Evolutionary conservation across 1,140 invertebrate genomes (phyloP).

Genomic region (Tribolium madens): DNA sequence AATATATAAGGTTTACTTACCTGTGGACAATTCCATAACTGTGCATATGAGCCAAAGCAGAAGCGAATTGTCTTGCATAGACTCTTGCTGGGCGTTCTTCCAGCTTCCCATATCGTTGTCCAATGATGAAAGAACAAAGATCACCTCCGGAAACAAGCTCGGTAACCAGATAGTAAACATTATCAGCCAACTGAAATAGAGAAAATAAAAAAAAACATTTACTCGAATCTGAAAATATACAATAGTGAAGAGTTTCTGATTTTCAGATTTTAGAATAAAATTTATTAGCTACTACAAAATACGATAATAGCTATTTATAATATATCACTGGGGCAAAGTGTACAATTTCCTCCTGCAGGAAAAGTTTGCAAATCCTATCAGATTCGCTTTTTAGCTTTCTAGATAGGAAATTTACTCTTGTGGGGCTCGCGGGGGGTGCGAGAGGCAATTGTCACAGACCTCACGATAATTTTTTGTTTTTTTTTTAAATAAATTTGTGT

Average conservation of each 20-base stretch:
- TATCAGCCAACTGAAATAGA: slow-evolving; percentile 66
- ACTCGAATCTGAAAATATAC: background rate
- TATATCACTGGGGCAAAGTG: no score
- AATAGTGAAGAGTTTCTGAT: background rate
- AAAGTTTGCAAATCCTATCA: no score
- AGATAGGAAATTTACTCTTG: no score
- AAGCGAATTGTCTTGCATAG: slow-evolving; percentile 75
- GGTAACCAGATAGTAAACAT: slow-evolving; percentile 76
- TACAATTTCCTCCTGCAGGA: no score
- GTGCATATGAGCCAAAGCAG: slow-evolving; percentile 78
- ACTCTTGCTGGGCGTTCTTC: slow-evolving; percentile 71
- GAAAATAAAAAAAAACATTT: background rate
- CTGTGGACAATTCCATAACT: slow-evolving; percentile 76
- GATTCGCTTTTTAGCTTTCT: no score
- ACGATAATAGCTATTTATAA: no score
- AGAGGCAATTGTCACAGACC: no score
- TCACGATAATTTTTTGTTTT: no score
- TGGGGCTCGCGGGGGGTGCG: no score
- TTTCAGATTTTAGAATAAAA: background rate
- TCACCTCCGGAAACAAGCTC: slow-evolving; percentile 78
- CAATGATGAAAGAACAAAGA: slow-evolving; percentile 73
- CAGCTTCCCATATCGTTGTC: slow-evolving; percentile 71
- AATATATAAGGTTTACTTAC: slow-evolving; percentile 64
- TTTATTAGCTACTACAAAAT: background rate
- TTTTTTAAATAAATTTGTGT: no score